Percentiles rank a stretch among this genome's conserved stretches.
These are phyloP conservation scores for Echinometra lucunter DNA, from an alignment of 53 echinoderm and acorn worm genomes.

Conservation along the genomic window DNA sequence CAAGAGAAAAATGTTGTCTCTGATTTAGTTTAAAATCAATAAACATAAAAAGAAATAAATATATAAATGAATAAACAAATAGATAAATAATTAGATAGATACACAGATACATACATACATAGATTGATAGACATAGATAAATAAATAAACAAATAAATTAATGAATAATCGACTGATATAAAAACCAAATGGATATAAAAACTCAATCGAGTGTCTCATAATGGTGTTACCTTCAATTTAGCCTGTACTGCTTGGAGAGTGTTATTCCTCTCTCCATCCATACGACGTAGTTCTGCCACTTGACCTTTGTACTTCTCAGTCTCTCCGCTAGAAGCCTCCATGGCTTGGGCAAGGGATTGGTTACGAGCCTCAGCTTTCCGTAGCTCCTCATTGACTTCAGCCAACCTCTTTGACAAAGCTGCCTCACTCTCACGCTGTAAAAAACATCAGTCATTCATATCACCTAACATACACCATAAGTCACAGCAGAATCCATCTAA, in stretches of 20 bases:
- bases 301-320: conserved; percentile 75
- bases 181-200: no score
- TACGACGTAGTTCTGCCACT: conserved; percentile 75
- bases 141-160: no score
- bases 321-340: conserved; percentile 79
- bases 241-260: conserved; percentile 81
- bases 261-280: conserved; percentile 79
- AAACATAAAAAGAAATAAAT: no score
- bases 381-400: conserved; percentile 89
- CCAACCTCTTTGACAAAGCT: conserved; percentile 85
- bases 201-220: no score
- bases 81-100: no score
- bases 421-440: conserved; percentile 81
- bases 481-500: background rate
- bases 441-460: background rate
- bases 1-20: no score
- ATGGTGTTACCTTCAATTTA: conserved; percentile 81
- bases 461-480: background rate
- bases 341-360: conserved; percentile 72
- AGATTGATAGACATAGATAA: no score
- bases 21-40: no score
- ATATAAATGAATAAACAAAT: no score
- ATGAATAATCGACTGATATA: no score
- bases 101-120: no score
- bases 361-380: conserved; percentile 81